Percentiles rank a stretch among this genome's conserved stretches.
These are phyloP conservation scores for Anastrepha ludens DNA, from an alignment of 1,140 invertebrate species.

Conservation along the genomic window DNA sequence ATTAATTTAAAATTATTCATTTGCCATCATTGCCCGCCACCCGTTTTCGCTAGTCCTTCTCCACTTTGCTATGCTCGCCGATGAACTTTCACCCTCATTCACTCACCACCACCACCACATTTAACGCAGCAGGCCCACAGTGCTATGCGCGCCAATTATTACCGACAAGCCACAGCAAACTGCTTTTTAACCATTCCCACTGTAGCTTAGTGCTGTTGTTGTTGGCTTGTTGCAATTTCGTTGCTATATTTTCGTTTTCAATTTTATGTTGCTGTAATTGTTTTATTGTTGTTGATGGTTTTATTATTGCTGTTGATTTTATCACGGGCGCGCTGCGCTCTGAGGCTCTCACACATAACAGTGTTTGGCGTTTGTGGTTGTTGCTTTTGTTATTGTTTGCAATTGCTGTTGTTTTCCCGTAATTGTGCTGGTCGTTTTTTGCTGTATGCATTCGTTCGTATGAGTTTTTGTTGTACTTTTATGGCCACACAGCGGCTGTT, in stretches of 20 bases:
- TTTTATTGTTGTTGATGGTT: constrained; percentile 51
- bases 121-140: too few species aligned
- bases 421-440: constrained; percentile 3
- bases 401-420: constrained; percentile 31
- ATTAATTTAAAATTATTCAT: too few species aligned
- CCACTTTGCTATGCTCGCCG: too few species aligned
- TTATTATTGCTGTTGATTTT: constrained; percentile 43
- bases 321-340: not conserved
- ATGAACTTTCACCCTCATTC: too few species aligned
- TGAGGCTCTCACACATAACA: not conserved
- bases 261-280: constrained; percentile 46
- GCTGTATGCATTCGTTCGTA: not conserved
- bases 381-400: constrained; percentile 7
- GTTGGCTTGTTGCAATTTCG: not conserved
- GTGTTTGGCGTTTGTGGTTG: too few species aligned
- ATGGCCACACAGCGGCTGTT: constrained; percentile 6
- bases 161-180: not conserved
- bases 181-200: not conserved
- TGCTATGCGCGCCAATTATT: not conserved
- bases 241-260: not conserved
- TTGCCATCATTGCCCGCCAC: too few species aligned
- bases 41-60: too few species aligned
- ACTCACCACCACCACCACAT: too few species aligned
- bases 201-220: not conserved
- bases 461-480: not conserved